Base-by-base conservation (phyloP, 2,113 vertebrate species). In the Sylvicapra grimmia region DNA sequence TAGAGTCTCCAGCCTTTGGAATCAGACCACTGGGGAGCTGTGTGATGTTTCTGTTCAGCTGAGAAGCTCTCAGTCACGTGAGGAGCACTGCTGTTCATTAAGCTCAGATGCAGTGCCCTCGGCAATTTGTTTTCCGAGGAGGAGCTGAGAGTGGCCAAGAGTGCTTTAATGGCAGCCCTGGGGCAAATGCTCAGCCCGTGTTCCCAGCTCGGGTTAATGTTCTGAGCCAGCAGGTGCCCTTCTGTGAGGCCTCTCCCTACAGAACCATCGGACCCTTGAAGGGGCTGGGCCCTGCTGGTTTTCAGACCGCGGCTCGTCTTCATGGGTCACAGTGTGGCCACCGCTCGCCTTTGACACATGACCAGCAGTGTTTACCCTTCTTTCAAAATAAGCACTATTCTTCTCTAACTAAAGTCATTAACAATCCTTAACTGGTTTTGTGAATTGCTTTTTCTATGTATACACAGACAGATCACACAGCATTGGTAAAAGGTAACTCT, bases 171-270 rank as follows among this genome's bases (percentile, higher is more conserved):
- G 91, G 33, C 51, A 88, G 19, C 58, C 79, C 77, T 15, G 0
- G 27, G 94, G 47, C 86, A 36, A 91, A 16, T 5, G 36, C 80
- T 90, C 33, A 90, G 58, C 75, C 96, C 58, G 0, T 5, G 1
- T 7, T 94, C 97, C 94, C 79, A 58, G 83, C 51, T 59, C 58
- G 0, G 49, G 31, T 94, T 97, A 89, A 61, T 51, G 86, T 29
- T 18, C 89, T 29, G 63, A 29, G n/a, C 96, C 51, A 58, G 96
- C 61, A 25, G 92, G 25, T 33, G n/a, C 77, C 49, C 14, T 84
- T 80, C 0, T 49, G 96, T 93, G 36, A 87, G 25, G 14, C 93
- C 90, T 98, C 97, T 90, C 36, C 89, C 77, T 5, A n/a, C 79
- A 27, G 13, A 96, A 44, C 19, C 88, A 2, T 59, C 51, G 63